phyloP scores from a whole-genome alignment of 2,888 invertebrate genomes.

The Platynereis dumerilii region DNA sequence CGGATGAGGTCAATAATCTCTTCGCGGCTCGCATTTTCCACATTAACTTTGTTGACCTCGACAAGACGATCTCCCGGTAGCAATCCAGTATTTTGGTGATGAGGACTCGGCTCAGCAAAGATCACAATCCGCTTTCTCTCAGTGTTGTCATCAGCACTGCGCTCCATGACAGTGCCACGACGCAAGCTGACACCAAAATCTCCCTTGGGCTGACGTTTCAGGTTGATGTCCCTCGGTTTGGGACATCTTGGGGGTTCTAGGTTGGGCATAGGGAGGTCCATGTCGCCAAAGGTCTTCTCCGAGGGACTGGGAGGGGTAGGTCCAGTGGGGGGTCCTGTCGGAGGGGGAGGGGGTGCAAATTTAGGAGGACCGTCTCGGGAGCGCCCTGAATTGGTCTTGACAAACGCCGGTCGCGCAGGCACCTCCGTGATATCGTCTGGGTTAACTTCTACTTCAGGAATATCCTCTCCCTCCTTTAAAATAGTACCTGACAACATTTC shows the following conservation, averaged over 20 bases:
- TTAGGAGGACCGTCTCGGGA: background rate
- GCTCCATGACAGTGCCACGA: conserved; percentile 78
- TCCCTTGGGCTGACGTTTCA: conserved; percentile 74
- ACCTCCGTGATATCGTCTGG: background rate
- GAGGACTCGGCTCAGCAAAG: conserved; percentile 87
- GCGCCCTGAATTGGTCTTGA: background rate
- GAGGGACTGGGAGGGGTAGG: conserved; percentile 36
- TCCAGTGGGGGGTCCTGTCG: background rate
- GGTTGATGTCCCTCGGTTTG: conserved; percentile 74
- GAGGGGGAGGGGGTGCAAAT: background rate
- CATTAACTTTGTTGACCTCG: conserved; percentile 86
- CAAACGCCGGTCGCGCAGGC: conserved; percentile 1
- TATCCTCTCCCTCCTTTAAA: conserved; percentile 1
- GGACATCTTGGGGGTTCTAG: conserved; percentile 59
- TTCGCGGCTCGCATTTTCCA: conserved; percentile 85
- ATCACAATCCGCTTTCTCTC: conserved; percentile 77
- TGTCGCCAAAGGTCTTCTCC: conserved; percentile 49
- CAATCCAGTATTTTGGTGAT: conserved; percentile 78
- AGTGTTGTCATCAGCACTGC: conserved; percentile 40
- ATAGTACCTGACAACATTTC: conserved; percentile 67
- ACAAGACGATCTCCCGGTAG: conserved; percentile 93
- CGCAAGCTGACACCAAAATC: conserved; percentile 94
- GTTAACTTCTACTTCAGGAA: background rate
- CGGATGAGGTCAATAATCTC: conserved; percentile 89
- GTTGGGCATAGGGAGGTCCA: conserved; percentile 59